Base-by-base conservation (phyloP, 2,113 vertebrate species). In the Anser brachyrhynchus region DNA sequence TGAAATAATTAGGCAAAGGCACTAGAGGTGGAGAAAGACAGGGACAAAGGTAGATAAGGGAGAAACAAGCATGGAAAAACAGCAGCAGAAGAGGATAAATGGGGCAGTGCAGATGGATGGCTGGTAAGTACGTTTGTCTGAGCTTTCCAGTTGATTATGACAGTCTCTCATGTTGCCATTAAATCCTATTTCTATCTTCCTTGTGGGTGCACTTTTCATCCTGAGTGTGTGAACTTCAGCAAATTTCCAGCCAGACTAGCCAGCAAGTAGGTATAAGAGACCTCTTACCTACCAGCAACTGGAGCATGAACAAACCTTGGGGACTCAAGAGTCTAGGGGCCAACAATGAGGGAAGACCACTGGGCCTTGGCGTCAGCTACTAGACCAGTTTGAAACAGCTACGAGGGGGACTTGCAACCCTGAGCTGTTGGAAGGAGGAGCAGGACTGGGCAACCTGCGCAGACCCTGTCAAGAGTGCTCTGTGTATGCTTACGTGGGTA, bases 361-460 rank as follows among this genome's bases (percentile, higher is more conserved):
- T 1, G 3, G 18, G 19, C 61, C 51, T 51, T 71, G 41, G 44
- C 44, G 79, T 70, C 78, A 87, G 35, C 41, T 76, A 46, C 28
- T 14, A 46, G 12, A 72, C 2, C 8, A 69, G 35, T 93, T 62
- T 39, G 71, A 82, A 83, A 0, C 0, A 1, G 23, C 10, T 66
- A 18, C 31, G 25, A 4, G 6, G 33, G 6, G 8, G 46, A 49
- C 46, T 49, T 62, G 66, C 13, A 33, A 76, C 0, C 5, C 33
- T 25, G n/a, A 77, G 35, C 5, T 80, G 21, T 0, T 37, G 44
- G 55, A 64, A 80, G 31, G 15, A 94, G 12, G 37, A 62, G 79
- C 35, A 76, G 19, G 33, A 70, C 4, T 0, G 10, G 28, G 19
- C 37, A 62, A 37, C 18, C 64, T 0, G 0, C 0, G 1, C 19